Base-by-base conservation (phyloP, 2,797 vertebrate genomes). In the Salarias fasciatus region DNA sequence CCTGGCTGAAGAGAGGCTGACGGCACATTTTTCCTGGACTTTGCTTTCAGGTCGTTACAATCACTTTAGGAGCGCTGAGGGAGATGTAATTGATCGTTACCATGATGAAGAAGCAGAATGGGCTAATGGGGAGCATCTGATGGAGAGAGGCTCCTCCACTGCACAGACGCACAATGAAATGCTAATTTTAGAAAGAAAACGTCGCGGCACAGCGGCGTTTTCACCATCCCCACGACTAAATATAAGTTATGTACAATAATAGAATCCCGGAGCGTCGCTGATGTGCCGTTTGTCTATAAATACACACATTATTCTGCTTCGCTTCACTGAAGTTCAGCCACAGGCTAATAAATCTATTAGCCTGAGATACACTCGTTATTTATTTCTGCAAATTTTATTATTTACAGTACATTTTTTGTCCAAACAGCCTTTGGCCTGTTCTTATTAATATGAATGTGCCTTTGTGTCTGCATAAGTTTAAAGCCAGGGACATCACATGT, bases 351-450 rank as follows among this genome's bases (percentile, higher is more conserved):
- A 79, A 83, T 72, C 33, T 36, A 54, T 76, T 76, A 68, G 24
- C 1, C 57, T 56, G 37, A 43, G 52, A 14, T 1, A 31, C 0
- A 45, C 68, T 79, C 80, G 76, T 82, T 84, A 74, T 35, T 61
- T 75, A 54, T 30, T 64, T 63, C 70, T 56, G 24, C 13, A 30
- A 52, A 9, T 1, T 5, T 35, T 52, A 31, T 4, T n/a, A 57
- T 81, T 86, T 75, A 62, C 69, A 53, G 57, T 42, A 31, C 9
- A 44, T 74, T 84, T 65, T 75, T 77, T 78, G 80, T 63, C 52
- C 72, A 63, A 64, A 63, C 43, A 53, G 79, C 81, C 71, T 10
- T 36, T 38, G 50, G 82, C 61, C 28, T 53, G 13, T 31, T 11
- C 53, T 63, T 49, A 60, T 70, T 72, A 52, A 60, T 58, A 61